These are phyloP conservation scores for Conops quadrifasciatus DNA, from an alignment of 2,888 invertebrate species.

Conservation along the genomic window DNA sequence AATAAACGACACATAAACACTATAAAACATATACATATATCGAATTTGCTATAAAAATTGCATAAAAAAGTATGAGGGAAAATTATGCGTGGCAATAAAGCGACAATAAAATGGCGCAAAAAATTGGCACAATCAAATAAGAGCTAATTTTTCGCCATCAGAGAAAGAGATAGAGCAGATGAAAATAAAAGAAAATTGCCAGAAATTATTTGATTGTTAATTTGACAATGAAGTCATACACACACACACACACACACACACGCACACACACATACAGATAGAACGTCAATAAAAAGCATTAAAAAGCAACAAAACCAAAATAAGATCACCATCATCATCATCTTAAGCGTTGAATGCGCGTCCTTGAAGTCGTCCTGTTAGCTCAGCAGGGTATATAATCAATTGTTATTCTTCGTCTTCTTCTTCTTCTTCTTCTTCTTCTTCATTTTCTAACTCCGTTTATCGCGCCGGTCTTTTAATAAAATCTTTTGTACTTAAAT, in stretches of 20 bases:
- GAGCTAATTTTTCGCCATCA: background rate
- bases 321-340: too few species aligned
- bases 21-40: background rate
- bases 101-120: conserved; percentile 13
- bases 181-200: too few species aligned
- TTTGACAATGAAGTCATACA: background rate
- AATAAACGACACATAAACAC: background rate
- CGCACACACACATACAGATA: background rate
- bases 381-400: too few species aligned
- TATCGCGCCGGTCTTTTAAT: too few species aligned
- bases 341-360: too few species aligned
- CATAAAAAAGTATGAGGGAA: conserved; percentile 4
- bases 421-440: too few species aligned
- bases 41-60: conserved; percentile 11
- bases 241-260: conserved; percentile 12
- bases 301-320: too few species aligned
- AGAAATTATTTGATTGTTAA: conserved; percentile 11
- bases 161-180: too few species aligned
- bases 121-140: conserved; percentile 22
- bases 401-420: too few species aligned
- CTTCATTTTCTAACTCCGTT: too few species aligned
- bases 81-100: conserved; percentile 28
- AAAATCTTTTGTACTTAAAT: too few species aligned
- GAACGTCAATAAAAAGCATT: background rate
- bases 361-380: too few species aligned